Percentiles rank a stretch among this genome's conserved stretches.
phyloP scores from a whole-genome alignment of 2,797 vertebrate genomes.

The Molothrus aeneus region DNA sequence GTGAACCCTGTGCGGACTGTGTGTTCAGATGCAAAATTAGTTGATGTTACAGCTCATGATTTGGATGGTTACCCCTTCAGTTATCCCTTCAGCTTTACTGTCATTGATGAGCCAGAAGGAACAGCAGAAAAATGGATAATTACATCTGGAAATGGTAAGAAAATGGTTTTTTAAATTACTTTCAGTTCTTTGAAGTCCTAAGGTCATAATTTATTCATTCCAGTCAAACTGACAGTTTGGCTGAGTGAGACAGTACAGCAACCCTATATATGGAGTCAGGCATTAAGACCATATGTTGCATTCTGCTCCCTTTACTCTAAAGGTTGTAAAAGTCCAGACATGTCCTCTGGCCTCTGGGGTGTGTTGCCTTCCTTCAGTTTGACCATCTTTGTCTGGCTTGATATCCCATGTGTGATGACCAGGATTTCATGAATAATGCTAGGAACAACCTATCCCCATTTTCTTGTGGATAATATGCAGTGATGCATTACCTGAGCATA shows the following conservation, averaged over 20 bases:
- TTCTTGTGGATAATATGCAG: background rate
- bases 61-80: constrained; percentile 80
- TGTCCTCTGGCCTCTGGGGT: background rate
- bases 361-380: background rate
- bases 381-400: background rate
- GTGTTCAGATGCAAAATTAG: constrained; percentile 76
- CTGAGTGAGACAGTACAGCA: background rate
- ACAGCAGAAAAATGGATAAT: constrained; percentile 83
- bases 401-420: background rate
- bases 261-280: background rate
- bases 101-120: constrained; percentile 76
- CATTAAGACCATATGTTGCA: rapidly evolving
- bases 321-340: background rate
- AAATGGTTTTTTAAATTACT: background rate
- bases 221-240: background rate
- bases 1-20: constrained; percentile 67
- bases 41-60: constrained; percentile 84
- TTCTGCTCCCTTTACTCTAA: background rate
- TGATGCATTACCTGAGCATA: background rate
- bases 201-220: background rate
- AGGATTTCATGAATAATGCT: background rate
- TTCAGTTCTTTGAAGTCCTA: background rate
- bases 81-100: constrained; percentile 83
- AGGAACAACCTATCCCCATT: background rate
- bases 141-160: constrained; percentile 81